A percentile compares a stretch with the other conserved stretches of the same genome.
Conservation (phyloP, 2,888 invertebrate species). For the Phortica okadai region DNA sequence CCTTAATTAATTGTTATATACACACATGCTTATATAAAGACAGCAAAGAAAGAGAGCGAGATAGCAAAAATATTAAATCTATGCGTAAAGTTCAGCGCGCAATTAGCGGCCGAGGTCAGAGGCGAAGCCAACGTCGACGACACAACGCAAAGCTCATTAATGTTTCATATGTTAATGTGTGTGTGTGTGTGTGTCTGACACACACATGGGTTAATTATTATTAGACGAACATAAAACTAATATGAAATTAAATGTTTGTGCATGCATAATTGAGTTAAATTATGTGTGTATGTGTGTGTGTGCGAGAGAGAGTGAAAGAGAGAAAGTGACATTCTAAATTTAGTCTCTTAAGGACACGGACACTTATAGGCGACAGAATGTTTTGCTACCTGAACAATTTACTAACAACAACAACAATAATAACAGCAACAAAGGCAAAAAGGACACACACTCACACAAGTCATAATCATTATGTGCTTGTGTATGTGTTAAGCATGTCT, state of each 20-base stretch:
- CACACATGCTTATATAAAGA: not conserved
- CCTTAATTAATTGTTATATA: not conserved
- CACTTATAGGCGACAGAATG: no score
- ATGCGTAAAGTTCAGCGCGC: no score
- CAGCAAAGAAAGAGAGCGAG: not conserved
- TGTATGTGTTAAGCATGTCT: not conserved
- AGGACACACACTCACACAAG: not conserved
- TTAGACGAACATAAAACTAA: constrained; percentile 17
- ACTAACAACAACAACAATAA: no score
- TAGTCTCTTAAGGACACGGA: no score
- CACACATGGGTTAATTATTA: constrained; percentile 12
- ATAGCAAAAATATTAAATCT: no score
- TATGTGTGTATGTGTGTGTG: not conserved
- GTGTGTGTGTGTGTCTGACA: not conserved
- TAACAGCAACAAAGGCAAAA: not conserved
- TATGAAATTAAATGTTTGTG: constrained; percentile 28
- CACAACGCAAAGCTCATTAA: not conserved
- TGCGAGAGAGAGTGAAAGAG: no score
- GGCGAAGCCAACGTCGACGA: no score
- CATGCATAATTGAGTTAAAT: constrained; percentile 19
- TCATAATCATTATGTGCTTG: not conserved
- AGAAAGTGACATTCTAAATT: not conserved
- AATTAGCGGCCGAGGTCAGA: no score
- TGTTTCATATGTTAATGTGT: not conserved
- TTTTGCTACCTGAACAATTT: no score